Percentiles rank a stretch among this genome's conserved stretches.
These are phyloP conservation scores for Astyanax mexicanus DNA, from an alignment of 2,797 vertebrate genomes.

Conservation along the genomic window DNA sequence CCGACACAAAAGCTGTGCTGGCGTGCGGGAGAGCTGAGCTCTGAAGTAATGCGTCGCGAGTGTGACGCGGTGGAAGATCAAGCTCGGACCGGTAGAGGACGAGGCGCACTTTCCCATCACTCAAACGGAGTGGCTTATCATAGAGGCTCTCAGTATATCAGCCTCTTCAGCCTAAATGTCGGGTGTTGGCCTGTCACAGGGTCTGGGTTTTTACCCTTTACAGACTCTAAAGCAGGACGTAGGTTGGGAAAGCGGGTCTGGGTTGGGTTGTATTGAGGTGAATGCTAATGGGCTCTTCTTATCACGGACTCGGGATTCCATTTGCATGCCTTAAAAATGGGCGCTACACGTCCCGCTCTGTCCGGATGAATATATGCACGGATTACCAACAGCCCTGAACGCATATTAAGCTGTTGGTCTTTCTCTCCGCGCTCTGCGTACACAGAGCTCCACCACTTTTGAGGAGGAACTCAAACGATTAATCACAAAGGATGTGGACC, in stretches of 20 bases:
- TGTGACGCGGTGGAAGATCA: neutral
- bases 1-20: constrained; percentile 50
- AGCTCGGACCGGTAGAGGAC: constrained; percentile 7
- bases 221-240: neutral
- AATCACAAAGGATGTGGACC: constrained; percentile 11
- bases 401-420: neutral
- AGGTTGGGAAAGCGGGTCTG: too few relatives aligned
- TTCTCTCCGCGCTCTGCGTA: neutral
- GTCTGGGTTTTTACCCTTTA: neutral
- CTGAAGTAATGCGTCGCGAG: constrained; percentile 1
- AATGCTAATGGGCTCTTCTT: constrained; percentile 1
- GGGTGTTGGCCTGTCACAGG: neutral
- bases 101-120: neutral
- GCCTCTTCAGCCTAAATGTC: constrained; percentile 11
- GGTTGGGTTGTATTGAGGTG: too few relatives aligned
- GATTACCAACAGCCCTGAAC: neutral
- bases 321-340: constrained; percentile 26
- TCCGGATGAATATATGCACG: neutral
- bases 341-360: neutral
- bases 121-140: constrained; percentile 12
- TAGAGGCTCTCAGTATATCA: neutral
- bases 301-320: neutral
- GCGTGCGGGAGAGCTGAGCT: neutral
- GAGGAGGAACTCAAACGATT: neutral
- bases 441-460: neutral